Conservation (phyloP, 2,888 invertebrate genomes). For the Pristionchus mayeri region DNA sequence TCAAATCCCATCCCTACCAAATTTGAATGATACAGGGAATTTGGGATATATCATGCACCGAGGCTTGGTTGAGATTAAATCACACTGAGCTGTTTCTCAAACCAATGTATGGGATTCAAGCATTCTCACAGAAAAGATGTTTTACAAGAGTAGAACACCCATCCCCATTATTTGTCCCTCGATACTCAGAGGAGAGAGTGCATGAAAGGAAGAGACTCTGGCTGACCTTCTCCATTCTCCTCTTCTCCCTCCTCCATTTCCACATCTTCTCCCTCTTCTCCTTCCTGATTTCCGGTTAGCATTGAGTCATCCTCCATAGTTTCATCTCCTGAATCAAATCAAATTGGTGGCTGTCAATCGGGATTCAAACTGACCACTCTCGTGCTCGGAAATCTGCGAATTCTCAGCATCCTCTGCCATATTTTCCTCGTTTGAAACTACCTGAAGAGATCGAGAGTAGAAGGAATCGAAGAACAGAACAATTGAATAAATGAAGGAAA, state of each 20-base stretch:
- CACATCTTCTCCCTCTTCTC: slow-evolving; percentile 60
- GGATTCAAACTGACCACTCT: too few relatives aligned
- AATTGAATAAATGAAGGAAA: too few relatives aligned
- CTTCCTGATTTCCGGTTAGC: slow-evolving; percentile 68
- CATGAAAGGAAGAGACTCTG: background rate
- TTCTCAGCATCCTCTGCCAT: slow-evolving; percentile 48
- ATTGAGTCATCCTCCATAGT: slow-evolving; percentile 68
- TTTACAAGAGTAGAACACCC: too few relatives aligned
- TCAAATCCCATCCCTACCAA: too few relatives aligned
- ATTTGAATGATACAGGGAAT: too few relatives aligned
- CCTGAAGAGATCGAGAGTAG: background rate
- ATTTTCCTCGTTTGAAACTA: background rate
- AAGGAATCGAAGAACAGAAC: background rate
- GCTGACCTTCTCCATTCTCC: slow-evolving; percentile 25
- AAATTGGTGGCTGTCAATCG: too few relatives aligned
- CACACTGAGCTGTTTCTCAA: too few relatives aligned
- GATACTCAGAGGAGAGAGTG: background rate
- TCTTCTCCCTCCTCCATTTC: slow-evolving; percentile 50
- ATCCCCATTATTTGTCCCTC: background rate
- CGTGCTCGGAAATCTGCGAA: slow-evolving; percentile 10
- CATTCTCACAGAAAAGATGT: too few relatives aligned
- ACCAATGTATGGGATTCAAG: too few relatives aligned
- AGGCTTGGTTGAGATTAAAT: too few relatives aligned
- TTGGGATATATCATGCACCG: too few relatives aligned
- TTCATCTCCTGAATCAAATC: slow-evolving; percentile 55